Percentiles rank a stretch among this genome's conserved stretches.
phyloP scores from a whole-genome alignment of 2,113 vertebrate species.

The Neodon shergylaensis region DNA sequence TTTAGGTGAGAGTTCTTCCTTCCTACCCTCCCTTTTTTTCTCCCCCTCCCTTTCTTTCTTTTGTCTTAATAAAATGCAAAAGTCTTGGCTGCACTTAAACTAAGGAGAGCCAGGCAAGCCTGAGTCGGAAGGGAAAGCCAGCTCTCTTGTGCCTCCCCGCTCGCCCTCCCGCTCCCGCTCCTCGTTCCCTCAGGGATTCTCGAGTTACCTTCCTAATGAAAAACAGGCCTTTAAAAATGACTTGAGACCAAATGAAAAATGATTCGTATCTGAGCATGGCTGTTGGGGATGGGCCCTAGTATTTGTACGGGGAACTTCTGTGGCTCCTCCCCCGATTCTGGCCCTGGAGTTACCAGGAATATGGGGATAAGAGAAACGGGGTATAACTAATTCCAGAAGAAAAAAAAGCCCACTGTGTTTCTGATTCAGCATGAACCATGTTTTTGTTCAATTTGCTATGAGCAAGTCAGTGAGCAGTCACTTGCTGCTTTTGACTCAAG shows the following conservation, averaged over 20 bases:
- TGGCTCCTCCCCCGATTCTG: background rate
- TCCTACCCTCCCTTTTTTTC: too few relatives aligned
- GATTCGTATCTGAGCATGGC: slow-evolving; percentile 1
- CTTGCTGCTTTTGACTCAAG: background rate
- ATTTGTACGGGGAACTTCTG: background rate
- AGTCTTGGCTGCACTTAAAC: background rate
- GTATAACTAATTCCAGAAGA: background rate
- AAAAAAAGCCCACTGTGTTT: background rate
- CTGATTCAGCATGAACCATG: background rate
- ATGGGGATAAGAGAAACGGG: background rate
- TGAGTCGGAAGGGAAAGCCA: background rate
- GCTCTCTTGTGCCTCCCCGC: background rate
- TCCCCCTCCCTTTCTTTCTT: background rate
- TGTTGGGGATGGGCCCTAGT: background rate
- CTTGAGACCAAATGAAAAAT: slow-evolving; percentile 68
- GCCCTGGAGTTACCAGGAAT: background rate
- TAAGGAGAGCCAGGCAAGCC: background rate
- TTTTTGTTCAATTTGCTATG: background rate
- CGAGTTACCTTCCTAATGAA: slow-evolving; percentile 66
- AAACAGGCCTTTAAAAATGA: slow-evolving; percentile 71
- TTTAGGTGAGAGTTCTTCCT: background rate
- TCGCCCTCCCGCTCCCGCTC: background rate
- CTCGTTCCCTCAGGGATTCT: slow-evolving; percentile 4
- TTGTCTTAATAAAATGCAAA: slow-evolving; percentile 12
- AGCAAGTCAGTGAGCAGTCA: background rate